Evolutionary conservation across 2,888 invertebrate genomes (phyloP), one percentile per base, ranked within the genome.

Genomic region (Pseudoips prasinana): DNA sequence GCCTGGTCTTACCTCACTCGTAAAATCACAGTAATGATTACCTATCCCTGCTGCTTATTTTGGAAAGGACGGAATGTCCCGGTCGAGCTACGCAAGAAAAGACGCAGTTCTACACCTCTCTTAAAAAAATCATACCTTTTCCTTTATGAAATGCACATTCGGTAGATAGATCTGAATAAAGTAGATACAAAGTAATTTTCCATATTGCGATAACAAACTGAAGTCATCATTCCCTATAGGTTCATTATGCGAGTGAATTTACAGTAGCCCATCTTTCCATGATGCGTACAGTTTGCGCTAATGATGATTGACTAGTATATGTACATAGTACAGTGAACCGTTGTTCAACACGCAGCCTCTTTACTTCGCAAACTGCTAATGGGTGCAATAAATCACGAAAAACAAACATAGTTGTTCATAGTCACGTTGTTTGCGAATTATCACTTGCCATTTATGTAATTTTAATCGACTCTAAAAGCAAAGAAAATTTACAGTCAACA

Each of bases 371-470:
- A 45, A 53, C 53, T 35, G 45, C 48, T 50, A 64, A 67, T 57
- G 42, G 53, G 46, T 42, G 46, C 49, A 43, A 64, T 67, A 64
- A 61, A 76, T 74, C 73, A 74, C 40, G 41, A 39, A 50, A 63
- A 56, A 53, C 50, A 57, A 52, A 72, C 72, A 73, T 49, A 58
- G 51, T 61, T 54, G 52, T 64, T 65, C 58, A 66, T 57, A 60
- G 61, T 63, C 59, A 61, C 49, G 51, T 53, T 46, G 48, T 34
- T 36, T 46, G 46, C 48, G 47, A 57, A 51, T 56, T 43, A 51
- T 43, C 35, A 35, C 39, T 46, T 48, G 39, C 35, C 33, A 25
- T 45, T 47, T 36, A 48, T 35, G 29, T 34, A 34, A 20, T 19
- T 33, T 39, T 31, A 26, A 10, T 26, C 22, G 33, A 40, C 33